A percentile compares a stretch with the other conserved stretches of the same genome.
phyloP scores from a whole-genome alignment of 2,113 vertebrate genomes.

The Dipodomys merriami region DNA sequence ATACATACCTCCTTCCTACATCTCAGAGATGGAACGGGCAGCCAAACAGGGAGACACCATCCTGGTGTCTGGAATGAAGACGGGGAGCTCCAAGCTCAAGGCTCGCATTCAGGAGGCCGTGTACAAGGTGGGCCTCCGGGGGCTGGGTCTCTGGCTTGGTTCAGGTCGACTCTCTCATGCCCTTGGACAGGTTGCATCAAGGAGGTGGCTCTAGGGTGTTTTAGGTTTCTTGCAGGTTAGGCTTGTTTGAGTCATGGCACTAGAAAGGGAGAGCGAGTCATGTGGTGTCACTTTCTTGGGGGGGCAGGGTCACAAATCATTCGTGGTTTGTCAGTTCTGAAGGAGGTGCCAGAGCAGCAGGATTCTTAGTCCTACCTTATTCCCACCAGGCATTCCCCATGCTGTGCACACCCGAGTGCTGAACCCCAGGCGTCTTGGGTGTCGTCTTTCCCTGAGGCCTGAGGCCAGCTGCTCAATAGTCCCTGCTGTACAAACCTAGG shows the following conservation, averaged over 20 bases:
- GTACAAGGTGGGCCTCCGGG: conserved; percentile 84
- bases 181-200: accelerated
- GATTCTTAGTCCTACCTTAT: neutral
- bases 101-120: conserved; percentile 87
- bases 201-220: neutral
- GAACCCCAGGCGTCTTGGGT: neutral
- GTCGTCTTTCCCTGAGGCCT: accelerated
- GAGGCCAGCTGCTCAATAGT: neutral
- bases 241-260: neutral
- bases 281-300: neutral
- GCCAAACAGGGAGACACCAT: conserved; percentile 94
- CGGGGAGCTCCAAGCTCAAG: conserved; percentile 88
- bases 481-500: neutral
- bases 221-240: neutral
- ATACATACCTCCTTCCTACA: conserved; percentile 94
- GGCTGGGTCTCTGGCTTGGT: accelerated
- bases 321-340: neutral
- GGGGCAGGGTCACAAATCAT: neutral
- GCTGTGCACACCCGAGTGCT: neutral
- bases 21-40: conserved; percentile 96
- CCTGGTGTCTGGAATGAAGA: conserved; percentile 90
- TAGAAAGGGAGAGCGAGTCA: too few species aligned
- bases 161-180: accelerated
- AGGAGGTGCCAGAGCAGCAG: neutral
- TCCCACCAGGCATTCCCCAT: neutral